Percentiles rank a stretch among this genome's conserved stretches.
Conservation (phyloP, 2,113 vertebrate genomes). For the Orthochromis malagaraziensis region DNA sequence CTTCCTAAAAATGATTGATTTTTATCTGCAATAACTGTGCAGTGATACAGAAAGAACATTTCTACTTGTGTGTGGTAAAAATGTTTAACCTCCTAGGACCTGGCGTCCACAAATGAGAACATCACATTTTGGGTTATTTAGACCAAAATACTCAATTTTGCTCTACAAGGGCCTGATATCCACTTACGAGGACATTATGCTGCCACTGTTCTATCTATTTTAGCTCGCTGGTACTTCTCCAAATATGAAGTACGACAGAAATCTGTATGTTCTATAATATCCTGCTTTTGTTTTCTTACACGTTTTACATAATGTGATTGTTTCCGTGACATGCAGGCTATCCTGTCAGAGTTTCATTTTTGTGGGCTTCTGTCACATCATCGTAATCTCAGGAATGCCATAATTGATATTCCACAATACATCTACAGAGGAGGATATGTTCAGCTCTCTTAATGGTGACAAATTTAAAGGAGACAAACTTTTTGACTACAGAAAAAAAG, state of each 20-base stretch:
- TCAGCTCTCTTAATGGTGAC: background rate
- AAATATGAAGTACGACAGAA: background rate
- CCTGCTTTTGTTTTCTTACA: background rate
- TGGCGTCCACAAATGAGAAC: no score
- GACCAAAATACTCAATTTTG: fast-evolving
- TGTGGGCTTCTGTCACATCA: background rate
- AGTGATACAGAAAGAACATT: background rate
- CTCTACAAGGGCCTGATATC: background rate
- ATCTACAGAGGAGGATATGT: background rate
- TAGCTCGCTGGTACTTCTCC: background rate
- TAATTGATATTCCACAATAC: background rate
- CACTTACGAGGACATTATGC: background rate
- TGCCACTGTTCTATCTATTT: background rate
- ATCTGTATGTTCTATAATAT: background rate
- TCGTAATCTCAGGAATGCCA: background rate
- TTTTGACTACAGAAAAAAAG: background rate
- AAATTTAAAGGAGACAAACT: background rate
- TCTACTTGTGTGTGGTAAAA: background rate
- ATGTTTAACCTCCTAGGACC: no score
- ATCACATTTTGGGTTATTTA: no score
- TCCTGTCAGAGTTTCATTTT: background rate
- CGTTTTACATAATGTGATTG: background rate
- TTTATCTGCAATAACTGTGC: background rate
- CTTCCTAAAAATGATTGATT: background rate
- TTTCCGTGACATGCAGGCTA: background rate